Conservation (phyloP, 1,140 invertebrate genomes). For the Drosophila pseudoobscura region DNA sequence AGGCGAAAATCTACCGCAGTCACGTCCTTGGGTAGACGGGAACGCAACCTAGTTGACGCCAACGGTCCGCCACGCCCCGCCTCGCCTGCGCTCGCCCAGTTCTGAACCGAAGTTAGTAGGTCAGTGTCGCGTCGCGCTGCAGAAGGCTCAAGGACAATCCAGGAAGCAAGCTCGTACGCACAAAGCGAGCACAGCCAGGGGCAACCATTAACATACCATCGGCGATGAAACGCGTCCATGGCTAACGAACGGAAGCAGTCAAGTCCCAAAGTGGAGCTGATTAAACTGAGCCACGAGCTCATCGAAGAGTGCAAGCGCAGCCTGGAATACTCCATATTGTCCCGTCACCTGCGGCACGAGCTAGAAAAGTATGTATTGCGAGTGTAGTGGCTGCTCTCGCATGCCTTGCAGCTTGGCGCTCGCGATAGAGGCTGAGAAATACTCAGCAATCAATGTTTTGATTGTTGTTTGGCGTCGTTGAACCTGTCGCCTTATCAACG, state of each 20-base stretch:
- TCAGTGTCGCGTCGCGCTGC: conserved; percentile 46
- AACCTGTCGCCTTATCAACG: conserved; percentile 26
- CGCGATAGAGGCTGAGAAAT: too few relatives aligned
- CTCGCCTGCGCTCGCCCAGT: background rate
- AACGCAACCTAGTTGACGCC: conserved; percentile 56
- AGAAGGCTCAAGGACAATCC: conserved; percentile 52
- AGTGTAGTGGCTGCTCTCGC: conserved; percentile 8
- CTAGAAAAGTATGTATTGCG: conserved; percentile 74
- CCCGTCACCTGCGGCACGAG: conserved; percentile 70
- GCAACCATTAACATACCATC: conserved; percentile 20
- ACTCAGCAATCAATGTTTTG: too few relatives aligned
- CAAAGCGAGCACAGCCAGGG: conserved; percentile 8
- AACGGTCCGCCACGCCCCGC: background rate
- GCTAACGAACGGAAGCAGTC: conserved; percentile 68
- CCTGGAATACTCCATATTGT: conserved; percentile 67
- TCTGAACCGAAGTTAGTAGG: conserved; percentile 34
- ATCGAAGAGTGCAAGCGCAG: conserved; percentile 76
- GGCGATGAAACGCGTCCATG: conserved; percentile 69
- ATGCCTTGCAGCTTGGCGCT: too few relatives aligned
- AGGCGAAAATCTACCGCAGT: too few relatives aligned
- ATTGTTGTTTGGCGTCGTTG: conserved; percentile 18
- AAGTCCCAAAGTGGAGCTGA: conserved; percentile 67
- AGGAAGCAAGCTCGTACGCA: conserved; percentile 17
- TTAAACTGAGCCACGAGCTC: conserved; percentile 71
- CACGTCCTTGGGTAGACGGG: conserved; percentile 55